Evolutionary conservation across 1,140 invertebrate genomes (phyloP).

Genomic region (Gryllus bimaculatus): DNA sequence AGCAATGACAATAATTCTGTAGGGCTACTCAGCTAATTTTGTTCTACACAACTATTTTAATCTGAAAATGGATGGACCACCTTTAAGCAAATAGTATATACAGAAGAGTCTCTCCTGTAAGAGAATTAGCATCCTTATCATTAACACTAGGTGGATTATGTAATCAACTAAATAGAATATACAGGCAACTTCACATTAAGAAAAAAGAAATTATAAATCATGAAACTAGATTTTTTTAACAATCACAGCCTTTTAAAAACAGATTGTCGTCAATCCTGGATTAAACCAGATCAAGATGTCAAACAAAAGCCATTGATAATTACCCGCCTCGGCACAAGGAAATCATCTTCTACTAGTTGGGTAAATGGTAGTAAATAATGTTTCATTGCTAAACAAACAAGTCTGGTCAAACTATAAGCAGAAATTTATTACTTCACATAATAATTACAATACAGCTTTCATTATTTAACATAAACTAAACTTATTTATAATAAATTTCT

Average conservation of each 20-base stretch:
- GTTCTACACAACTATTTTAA: too few relatives aligned
- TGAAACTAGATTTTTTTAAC: background rate
- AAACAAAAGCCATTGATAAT: background rate
- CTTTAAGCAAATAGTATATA: too few relatives aligned
- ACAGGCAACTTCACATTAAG: background rate
- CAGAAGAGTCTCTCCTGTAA: too few relatives aligned
- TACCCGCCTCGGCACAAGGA: background rate
- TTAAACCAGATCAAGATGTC: background rate
- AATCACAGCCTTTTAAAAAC: background rate
- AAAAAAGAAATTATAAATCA: background rate
- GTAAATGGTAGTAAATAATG: background rate
- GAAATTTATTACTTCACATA: conserved; percentile 2
- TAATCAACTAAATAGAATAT: too few relatives aligned
- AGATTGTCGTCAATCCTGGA: background rate
- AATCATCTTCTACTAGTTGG: background rate
- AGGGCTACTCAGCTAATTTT: too few relatives aligned
- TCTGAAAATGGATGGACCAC: too few relatives aligned
- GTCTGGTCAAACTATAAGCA: conserved; percentile 4
- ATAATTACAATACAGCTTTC: background rate
- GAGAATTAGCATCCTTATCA: too few relatives aligned
- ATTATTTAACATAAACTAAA: background rate
- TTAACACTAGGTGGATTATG: too few relatives aligned
- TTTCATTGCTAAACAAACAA: background rate
- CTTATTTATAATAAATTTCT: background rate
- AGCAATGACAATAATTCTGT: too few relatives aligned